These are phyloP conservation scores for Polia nebulosa DNA, from an alignment of 2,888 invertebrate genomes.

Conservation along the genomic window DNA sequence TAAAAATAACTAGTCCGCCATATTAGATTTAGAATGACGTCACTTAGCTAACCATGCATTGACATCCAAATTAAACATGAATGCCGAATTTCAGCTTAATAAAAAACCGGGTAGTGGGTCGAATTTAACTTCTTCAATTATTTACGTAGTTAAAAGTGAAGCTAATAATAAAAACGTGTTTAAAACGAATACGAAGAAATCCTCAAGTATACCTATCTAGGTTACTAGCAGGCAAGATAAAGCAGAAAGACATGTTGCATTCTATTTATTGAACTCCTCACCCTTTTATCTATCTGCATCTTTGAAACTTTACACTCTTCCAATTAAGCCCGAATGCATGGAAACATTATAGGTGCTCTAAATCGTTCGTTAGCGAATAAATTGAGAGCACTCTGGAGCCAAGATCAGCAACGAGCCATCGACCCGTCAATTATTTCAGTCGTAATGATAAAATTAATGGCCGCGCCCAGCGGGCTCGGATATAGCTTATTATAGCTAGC, in stretches of 20 bases:
- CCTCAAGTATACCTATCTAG: slow-evolving; percentile 1
- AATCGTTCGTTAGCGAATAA: slow-evolving; percentile 54
- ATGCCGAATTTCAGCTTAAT: too few species aligned
- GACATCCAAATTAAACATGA: too few species aligned
- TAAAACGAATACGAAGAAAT: too few species aligned
- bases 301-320: slow-evolving; percentile 25
- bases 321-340: slow-evolving; percentile 24
- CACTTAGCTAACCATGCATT: too few species aligned
- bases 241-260: not conserved
- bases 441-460: slow-evolving; percentile 55
- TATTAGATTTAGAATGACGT: too few species aligned
- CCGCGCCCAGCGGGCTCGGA: slow-evolving; percentile 21
- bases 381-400: slow-evolving; percentile 43
- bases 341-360: slow-evolving; percentile 17
- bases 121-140: too few species aligned
- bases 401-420: slow-evolving; percentile 48
- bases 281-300: not conserved
- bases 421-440: slow-evolving; percentile 59
- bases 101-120: too few species aligned
- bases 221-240: not conserved
- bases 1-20: too few species aligned
- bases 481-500: slow-evolving; percentile 44
- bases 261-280: slow-evolving; percentile 10
- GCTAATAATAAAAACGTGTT: too few species aligned
- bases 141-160: too few species aligned